Conservation (phyloP, 2,797 vertebrate species). For the Leuciscus waleckii region DNA sequence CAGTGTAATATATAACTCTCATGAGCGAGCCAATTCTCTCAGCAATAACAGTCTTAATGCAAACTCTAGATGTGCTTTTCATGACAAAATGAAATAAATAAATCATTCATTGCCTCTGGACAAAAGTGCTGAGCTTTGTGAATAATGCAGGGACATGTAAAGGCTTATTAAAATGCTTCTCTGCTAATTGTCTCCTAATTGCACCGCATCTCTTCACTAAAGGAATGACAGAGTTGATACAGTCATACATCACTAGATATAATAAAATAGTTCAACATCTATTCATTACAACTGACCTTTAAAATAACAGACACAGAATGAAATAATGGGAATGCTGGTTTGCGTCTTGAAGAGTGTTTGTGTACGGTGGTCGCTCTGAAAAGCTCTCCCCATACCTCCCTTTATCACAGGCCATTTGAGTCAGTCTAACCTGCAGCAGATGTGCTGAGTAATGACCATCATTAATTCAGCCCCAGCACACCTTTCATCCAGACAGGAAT, state of each 20-base stretch:
- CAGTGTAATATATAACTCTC: slow-evolving; percentile 32
- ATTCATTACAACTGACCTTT: slow-evolving; percentile 31
- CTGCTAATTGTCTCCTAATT: slow-evolving; percentile 61
- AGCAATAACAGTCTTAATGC: slow-evolving; percentile 44
- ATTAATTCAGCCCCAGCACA: slow-evolving; percentile 58
- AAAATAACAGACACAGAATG: slow-evolving; percentile 17
- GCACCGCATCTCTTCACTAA: slow-evolving; percentile 42
- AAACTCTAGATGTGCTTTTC: slow-evolving; percentile 51
- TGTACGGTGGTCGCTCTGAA: not conserved
- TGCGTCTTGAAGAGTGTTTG: slow-evolving; percentile 8
- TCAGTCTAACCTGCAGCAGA: slow-evolving; percentile 53
- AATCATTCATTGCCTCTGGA: slow-evolving; percentile 57
- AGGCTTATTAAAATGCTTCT: slow-evolving; percentile 57
- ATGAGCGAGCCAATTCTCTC: slow-evolving; percentile 35
- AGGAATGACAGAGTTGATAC: slow-evolving; percentile 36
- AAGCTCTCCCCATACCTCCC: slow-evolving; percentile 5
- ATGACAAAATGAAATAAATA: slow-evolving; percentile 61
- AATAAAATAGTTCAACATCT: slow-evolving; percentile 36
- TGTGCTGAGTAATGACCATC: slow-evolving; percentile 61
- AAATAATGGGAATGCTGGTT: slow-evolving; percentile 1
- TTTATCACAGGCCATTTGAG: slow-evolving; percentile 51
- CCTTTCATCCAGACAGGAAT: slow-evolving; percentile 53
- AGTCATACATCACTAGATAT: slow-evolving; percentile 18
- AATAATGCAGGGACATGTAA: slow-evolving; percentile 64
- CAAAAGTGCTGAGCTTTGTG: slow-evolving; percentile 52